Conservation (phyloP, 2,113 vertebrate species). For the Hypomesus transpacificus region DNA sequence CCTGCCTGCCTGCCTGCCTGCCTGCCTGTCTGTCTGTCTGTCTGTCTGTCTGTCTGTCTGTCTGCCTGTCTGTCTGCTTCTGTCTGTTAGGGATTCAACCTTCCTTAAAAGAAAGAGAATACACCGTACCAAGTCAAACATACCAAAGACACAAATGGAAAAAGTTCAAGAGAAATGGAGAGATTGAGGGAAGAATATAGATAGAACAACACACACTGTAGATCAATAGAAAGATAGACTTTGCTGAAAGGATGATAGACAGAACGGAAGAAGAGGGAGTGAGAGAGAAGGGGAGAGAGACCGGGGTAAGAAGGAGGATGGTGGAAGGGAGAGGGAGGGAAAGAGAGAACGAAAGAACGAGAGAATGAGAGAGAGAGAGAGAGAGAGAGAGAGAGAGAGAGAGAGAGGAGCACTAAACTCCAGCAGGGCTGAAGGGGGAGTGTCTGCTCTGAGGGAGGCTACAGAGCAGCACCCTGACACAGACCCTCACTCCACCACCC, state of each 20-base stretch:
- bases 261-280: background rate
- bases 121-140: no score
- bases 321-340: background rate
- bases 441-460: constrained; percentile 45
- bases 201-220: no score
- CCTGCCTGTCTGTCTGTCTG: no score
- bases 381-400: background rate
- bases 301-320: background rate
- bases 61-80: no score
- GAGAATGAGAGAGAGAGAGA: background rate
- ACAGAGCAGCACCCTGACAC: constrained; percentile 37
- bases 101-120: no score
- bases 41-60: no score
- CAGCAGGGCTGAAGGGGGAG: constrained; percentile 41
- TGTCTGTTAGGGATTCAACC: no score
- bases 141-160: background rate
- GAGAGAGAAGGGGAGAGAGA: background rate
- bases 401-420: background rate
- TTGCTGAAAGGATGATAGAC: background rate
- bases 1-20: no score
- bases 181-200: background rate
- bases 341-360: background rate
- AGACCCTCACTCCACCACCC: constrained; percentile 46
- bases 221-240: background rate
- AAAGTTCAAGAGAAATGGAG: constrained; percentile 15